Conservation (phyloP, 2,888 invertebrate genomes). For the Tipula lateralis region DNA sequence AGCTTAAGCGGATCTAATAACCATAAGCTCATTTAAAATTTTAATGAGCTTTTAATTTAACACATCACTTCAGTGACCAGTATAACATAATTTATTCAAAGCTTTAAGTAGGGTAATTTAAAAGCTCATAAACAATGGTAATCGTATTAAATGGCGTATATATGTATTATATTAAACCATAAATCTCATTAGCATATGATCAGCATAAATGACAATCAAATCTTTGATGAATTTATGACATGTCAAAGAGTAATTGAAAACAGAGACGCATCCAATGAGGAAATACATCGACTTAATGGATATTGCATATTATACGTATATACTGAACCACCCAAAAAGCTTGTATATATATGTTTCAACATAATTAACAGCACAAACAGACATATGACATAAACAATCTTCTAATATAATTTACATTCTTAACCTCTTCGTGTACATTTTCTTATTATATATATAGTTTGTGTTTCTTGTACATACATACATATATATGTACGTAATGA, state of each 20-base stretch:
- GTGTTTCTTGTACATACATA: too few species aligned
- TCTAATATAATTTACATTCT: slow-evolving; percentile 11
- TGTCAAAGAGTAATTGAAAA: neutral
- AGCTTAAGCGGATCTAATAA: too few species aligned
- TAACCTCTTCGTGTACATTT: neutral
- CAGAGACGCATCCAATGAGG: neutral
- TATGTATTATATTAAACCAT: too few species aligned
- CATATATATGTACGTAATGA: too few species aligned
- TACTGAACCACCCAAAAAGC: neutral
- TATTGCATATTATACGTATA: neutral
- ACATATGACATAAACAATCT: neutral
- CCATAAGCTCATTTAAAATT: too few species aligned
- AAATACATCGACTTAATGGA: neutral
- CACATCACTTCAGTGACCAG: too few species aligned
- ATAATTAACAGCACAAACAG: neutral
- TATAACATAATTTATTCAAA: too few species aligned
- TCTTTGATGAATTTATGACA: neutral
- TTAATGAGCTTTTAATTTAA: too few species aligned
- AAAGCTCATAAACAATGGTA: too few species aligned
- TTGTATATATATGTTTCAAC: neutral
- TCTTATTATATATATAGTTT: neutral
- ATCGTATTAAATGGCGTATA: too few species aligned
- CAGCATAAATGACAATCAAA: neutral
- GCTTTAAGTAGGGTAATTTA: too few species aligned
- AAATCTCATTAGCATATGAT: neutral